Evolutionary conservation across 2,797 vertebrate species (phyloP).

Genomic region (Pseudopleuronectes americanus): DNA sequence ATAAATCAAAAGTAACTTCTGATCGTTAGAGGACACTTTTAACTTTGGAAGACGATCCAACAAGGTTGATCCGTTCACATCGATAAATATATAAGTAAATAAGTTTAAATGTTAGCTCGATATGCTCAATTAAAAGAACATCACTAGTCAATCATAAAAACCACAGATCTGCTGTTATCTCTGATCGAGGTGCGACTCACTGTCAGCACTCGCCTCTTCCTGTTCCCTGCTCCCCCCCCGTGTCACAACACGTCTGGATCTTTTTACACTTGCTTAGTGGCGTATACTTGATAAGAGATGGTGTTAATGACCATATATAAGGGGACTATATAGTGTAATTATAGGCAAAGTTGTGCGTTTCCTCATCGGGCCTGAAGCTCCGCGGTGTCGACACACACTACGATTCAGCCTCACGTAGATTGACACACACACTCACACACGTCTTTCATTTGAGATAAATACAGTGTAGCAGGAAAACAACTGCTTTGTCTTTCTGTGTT

Average conservation of each 20-base stretch:
- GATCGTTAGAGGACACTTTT: not conserved
- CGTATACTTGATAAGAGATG: constrained; percentile 15
- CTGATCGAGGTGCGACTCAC: not conserved
- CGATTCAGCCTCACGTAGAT: not conserved
- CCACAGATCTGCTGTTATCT: not conserved
- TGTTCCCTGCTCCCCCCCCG: constrained; percentile 34
- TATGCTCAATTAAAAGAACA: constrained; percentile 9
- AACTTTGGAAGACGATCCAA: not conserved
- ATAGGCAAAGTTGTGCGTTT: constrained; percentile 18
- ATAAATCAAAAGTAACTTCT: not conserved
- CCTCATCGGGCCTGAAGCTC: not conserved
- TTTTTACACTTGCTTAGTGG: constrained; percentile 14
- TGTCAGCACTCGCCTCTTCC: constrained; percentile 9
- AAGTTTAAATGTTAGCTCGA: not conserved
- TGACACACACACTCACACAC: not conserved
- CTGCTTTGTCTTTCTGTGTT: constrained; percentile 9
- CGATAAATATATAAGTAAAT: not conserved
- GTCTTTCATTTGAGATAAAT: constrained; percentile 26
- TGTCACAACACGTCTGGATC: constrained; percentile 40
- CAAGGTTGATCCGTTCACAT: not conserved
- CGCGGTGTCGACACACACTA: constrained; percentile 23
- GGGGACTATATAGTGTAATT: constrained; percentile 37
- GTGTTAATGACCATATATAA: constrained; percentile 24
- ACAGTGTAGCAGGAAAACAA: not conserved
- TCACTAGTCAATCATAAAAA: constrained; percentile 23